Base-by-base conservation (phyloP, 2,797 vertebrate genomes). In the Hydrolagus colliei region DNA sequence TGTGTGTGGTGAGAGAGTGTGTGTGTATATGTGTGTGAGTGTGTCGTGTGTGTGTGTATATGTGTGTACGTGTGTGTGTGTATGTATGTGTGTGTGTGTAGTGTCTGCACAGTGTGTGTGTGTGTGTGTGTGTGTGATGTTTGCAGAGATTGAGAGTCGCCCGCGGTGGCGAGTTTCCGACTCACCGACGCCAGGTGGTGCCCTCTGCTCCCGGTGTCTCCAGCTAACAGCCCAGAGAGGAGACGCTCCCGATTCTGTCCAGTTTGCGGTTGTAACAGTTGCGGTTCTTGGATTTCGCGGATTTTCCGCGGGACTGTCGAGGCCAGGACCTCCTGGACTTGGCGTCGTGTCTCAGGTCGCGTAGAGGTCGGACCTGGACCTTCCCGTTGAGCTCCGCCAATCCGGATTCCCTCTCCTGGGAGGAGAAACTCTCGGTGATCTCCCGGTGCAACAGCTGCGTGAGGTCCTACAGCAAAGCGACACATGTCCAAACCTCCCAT, bases 231-330 rank as follows among this genome's bases (percentile, higher is more conserved):
- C 98, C 98, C 94, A 99, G 95, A 86, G 96, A 96, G 87, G 97
- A 98, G 90, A 96, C 94, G 92, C 96, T 94, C 88, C 98, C 97
- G 94, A 99, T 98, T 86, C 97, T 95, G 94, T 98, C 98, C 94
- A 99, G 95, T 91, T 97, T 98, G 90, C 96, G 96, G 87, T 97
- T 97, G 90, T 98, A 99, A 93, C 97, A 99, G 90, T 96, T 96
- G 86, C 96, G 96, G 88, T 95, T 93, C 88, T 91, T 95, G 97
- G 94, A 90, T 88, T 90, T 97, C 88, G 93, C 93, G 59, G 92
- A 75, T 76, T 91, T 89, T 67, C 95, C 96, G 82, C 93, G 96
- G 79, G 95, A 92, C 84, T 96, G 92, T 89, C 96, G 94, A 86
- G 93, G 92, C 96, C 95, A 96, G 89, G 96, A 92, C 72, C 94